Evolutionary conservation across 2,797 vertebrate species (phyloP), one percentile per base, ranked within the genome.

Genomic region (Argya squamiceps): DNA sequence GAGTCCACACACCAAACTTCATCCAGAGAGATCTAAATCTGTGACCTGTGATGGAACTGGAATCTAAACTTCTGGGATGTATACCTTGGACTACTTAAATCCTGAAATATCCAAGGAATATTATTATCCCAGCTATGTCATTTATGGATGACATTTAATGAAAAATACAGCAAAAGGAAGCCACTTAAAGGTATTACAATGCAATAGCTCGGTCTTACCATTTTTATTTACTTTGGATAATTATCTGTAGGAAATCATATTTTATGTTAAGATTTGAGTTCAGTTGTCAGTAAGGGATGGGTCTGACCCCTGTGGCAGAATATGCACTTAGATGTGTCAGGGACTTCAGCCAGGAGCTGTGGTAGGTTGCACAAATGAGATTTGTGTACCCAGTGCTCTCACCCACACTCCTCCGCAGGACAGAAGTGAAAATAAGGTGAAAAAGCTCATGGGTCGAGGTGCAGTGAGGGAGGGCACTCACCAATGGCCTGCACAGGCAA

Each of bases 361-460:
- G 67, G 17, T 67, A 24, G 34, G 36, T 16, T 68, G 62, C 22
- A 46, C 37, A 37, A 37, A 37, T 37, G 37, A 37, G 37, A 37
- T n/a, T 41, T 23, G 41, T 37, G 15, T 32, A 43, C 20, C 15
- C 50, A 50, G 5, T 1, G 4, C 32, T 32, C 52, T 56, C 64
- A 47, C 14, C 29, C 2, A 0, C 19, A 3, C 21, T 78, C 14
- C 32, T 91, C 37, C 46, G 7, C 39, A 63, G 34, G 20, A 30
- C 2, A 3, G 12, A 20, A n/a, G 27, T 55, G 18, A 56, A 88
- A 70, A 36, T 6, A 19, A 56, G 30, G 10, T 15, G 11, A 10
- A 53, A 52, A 76, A 74, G 4, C 39, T 85, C 1, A 0, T 15
- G 67, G 9, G 29, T 53, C 0, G 0, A 24, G 58, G 9, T 36